Conservation (phyloP, 2,113 vertebrate genomes). For the Oryzias woworae region DNA sequence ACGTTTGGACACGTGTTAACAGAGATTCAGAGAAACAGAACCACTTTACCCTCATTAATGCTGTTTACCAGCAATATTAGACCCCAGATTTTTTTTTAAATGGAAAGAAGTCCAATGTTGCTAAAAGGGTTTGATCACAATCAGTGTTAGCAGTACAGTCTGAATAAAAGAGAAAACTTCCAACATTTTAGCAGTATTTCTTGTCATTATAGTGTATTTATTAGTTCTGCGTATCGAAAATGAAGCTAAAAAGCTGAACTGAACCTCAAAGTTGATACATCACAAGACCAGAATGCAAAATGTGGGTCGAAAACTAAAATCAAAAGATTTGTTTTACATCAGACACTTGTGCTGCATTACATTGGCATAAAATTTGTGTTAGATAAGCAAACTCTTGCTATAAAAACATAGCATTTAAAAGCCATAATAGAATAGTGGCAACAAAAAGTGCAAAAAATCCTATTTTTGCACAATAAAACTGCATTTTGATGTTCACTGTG, state of each 20-base stretch:
- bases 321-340: neutral
- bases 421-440: no score
- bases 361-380: no score
- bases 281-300: neutral
- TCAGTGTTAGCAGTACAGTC: conserved; percentile 7
- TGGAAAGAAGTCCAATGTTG: conserved; percentile 38
- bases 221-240: no score
- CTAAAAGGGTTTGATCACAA: conserved; percentile 38
- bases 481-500: no score
- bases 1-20: conserved; percentile 68
- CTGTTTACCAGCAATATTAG: conserved; percentile 32
- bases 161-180: no score
- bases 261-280: neutral
- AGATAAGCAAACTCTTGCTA: no score
- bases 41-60: conserved; percentile 27
- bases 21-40: conserved; percentile 50
- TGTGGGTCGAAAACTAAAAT: neutral
- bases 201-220: no score
- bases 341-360: neutral
- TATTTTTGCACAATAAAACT: no score
- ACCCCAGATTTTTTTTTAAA: conserved; percentile 35
- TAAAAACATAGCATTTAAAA: no score
- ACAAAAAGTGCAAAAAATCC: no score
- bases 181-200: no score
- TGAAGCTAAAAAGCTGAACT: neutral